Conservation (phyloP, 1,140 invertebrate genomes). For the Philopotamus ludificatus region DNA sequence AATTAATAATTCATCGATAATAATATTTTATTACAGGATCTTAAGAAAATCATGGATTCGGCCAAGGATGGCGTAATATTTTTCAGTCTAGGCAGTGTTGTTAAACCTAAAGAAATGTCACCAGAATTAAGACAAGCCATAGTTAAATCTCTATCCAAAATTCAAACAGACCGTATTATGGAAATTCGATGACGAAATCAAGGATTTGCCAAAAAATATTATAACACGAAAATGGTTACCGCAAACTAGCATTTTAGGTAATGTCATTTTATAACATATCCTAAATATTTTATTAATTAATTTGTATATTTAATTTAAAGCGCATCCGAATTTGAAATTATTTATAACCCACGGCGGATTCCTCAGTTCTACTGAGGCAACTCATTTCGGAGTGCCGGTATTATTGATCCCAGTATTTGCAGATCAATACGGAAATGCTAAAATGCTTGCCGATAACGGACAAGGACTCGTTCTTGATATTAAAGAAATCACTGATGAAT, state of each 20-base stretch:
- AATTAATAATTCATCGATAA: not conserved
- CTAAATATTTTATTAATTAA: not conserved
- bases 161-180: conserved; percentile 64
- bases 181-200: conserved; percentile 64
- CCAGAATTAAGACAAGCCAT: conserved; percentile 50
- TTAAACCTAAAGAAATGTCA: conserved; percentile 55
- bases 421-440: conserved; percentile 53
- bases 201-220: conserved; percentile 60
- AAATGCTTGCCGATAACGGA: conserved; percentile 44
- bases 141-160: conserved; percentile 57
- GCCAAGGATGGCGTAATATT: conserved; percentile 61
- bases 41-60: conserved; percentile 57
- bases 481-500: conserved; percentile 32
- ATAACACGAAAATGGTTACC: conserved; percentile 67
- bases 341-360: conserved; percentile 61
- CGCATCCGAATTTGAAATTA: conserved; percentile 48
- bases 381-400: conserved; percentile 45
- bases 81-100: conserved; percentile 64
- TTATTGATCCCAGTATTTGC: conserved; percentile 46
- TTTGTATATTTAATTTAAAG: conserved; percentile 39
- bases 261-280: not conserved
- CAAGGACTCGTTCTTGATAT: conserved; percentile 43
- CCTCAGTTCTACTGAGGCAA: conserved; percentile 51
- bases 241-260: conserved; percentile 64
- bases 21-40: conserved; percentile 43